Percentiles rank a stretch among this genome's conserved stretches.
phyloP scores from a whole-genome alignment of 2,113 vertebrate genomes.

The Lasiurus borealis region DNA sequence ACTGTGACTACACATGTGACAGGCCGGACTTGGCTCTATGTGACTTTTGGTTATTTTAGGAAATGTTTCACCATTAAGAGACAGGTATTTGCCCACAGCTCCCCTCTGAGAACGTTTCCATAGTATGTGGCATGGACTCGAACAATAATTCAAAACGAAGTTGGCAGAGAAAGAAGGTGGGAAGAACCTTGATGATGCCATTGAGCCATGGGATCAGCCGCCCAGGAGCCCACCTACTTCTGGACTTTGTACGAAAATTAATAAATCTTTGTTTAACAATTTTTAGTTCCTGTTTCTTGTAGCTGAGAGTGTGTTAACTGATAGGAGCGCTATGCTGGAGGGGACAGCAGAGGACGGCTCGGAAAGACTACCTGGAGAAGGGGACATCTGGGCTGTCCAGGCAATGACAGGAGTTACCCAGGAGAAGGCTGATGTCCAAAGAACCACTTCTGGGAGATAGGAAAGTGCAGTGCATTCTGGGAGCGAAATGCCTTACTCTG shows the following conservation, averaged over 20 bases:
- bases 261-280: background rate
- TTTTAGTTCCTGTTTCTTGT: conserved; percentile 20
- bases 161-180: background rate
- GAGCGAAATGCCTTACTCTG: background rate
- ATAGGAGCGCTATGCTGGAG: background rate
- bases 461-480: background rate
- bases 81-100: background rate
- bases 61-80: conserved; percentile 44
- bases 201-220: background rate
- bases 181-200: background rate
- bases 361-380: background rate
- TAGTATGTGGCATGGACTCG: background rate
- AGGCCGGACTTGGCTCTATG: background rate
- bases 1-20: background rate
- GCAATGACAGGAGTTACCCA: background rate
- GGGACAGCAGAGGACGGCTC: background rate
- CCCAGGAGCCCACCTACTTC: background rate
- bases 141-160: background rate
- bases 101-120: background rate
- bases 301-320: background rate
- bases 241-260: background rate
- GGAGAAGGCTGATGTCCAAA: background rate
- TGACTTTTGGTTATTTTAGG: conserved; percentile 56
- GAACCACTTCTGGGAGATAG: background rate
- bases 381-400: background rate